Evolutionary conservation across 2,888 invertebrate species (phyloP).

Genomic region (Nycteola revayana): DNA sequence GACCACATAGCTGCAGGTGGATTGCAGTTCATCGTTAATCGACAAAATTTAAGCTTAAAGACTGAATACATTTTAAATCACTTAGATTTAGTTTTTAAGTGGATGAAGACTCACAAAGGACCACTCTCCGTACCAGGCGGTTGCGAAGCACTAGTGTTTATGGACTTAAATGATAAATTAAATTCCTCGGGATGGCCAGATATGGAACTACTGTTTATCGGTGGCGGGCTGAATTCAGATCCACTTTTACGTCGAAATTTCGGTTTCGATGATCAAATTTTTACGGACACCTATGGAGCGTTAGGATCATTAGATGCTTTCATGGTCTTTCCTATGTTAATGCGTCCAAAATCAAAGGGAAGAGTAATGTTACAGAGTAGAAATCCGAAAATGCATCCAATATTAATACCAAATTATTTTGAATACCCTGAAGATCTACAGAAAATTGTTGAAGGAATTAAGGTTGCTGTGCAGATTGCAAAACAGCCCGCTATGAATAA

Average conservation of each 20-base stretch:
- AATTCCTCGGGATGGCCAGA: conserved; percentile 83
- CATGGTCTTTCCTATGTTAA: conserved; percentile 86
- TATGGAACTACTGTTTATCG: conserved; percentile 83
- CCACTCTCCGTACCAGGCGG: conserved; percentile 85
- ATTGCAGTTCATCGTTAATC: conserved; percentile 78
- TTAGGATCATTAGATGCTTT: conserved; percentile 65
- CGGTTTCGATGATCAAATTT: conserved; percentile 75
- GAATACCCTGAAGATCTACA: conserved; percentile 83
- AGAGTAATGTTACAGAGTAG: conserved; percentile 85
- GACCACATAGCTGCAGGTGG: conserved; percentile 87
- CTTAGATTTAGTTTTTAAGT: conserved; percentile 73
- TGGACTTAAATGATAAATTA: conserved; percentile 82
- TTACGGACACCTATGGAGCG: conserved; percentile 57
- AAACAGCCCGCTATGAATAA: conserved; percentile 81
- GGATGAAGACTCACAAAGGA: conserved; percentile 77
- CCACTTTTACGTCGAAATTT: conserved; percentile 72
- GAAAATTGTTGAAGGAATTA: conserved; percentile 84
- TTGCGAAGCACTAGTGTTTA: conserved; percentile 85
- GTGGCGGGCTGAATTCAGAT: conserved; percentile 78
- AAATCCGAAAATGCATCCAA: conserved; percentile 87
- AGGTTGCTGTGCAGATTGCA: conserved; percentile 80
- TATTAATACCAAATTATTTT: conserved; percentile 91
- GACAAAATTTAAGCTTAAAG: conserved; percentile 51
- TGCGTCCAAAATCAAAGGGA: conserved; percentile 88
- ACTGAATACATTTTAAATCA: conserved; percentile 64